Conservation (phyloP, 2,888 invertebrate genomes). For the Heliconius aoede region DNA sequence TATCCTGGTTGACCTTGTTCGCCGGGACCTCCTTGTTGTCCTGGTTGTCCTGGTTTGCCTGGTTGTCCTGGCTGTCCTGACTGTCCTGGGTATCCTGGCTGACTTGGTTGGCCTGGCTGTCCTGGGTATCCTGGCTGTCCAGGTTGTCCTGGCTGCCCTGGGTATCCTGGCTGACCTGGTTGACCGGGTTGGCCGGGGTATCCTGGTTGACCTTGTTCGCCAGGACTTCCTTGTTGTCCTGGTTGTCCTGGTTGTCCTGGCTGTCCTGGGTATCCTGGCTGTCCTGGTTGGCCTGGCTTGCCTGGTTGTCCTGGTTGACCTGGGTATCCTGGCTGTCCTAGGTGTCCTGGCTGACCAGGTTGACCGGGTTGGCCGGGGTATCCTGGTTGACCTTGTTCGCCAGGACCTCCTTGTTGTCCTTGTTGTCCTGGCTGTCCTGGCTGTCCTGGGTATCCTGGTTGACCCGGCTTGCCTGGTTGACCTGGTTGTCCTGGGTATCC, state of each 20-base stretch:
- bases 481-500: constrained; percentile 47
- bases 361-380: neutral
- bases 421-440: neutral
- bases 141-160: neutral
- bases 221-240: too few relatives aligned
- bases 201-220: neutral
- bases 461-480: constrained; percentile 53
- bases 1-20: neutral
- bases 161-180: neutral
- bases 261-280: too few relatives aligned
- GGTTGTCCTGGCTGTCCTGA: neutral
- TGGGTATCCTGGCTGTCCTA: constrained; percentile 47
- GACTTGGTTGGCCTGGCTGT: neutral
- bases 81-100: neutral
- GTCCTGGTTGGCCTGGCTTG: too few relatives aligned
- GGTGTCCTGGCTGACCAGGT: neutral
- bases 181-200: neutral
- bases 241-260: too few relatives aligned
- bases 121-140: too few relatives aligned
- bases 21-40: neutral
- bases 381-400: constrained; percentile 42
- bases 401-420: constrained; percentile 17
- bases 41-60: neutral
- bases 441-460: constrained; percentile 64
- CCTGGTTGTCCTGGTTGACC: constrained; percentile 1